These are phyloP conservation scores for Tenualosa thibaudeaui DNA, from an alignment of 2,797 vertebrate species.

Conservation along the genomic window DNA sequence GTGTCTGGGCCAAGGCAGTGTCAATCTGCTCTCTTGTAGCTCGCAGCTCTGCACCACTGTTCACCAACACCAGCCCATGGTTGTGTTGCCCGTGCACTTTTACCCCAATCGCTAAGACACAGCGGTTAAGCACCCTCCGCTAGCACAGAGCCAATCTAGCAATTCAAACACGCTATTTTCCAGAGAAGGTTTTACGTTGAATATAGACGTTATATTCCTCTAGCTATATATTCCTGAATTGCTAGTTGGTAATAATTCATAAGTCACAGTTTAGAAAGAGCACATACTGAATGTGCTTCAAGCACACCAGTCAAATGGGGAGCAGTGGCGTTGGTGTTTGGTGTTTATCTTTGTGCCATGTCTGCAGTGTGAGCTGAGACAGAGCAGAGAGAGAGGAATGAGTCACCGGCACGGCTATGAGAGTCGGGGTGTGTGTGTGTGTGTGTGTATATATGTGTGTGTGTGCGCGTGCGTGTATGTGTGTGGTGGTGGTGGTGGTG, in stretches of 20 bases:
- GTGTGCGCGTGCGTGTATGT: too few relatives aligned
- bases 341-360: neutral
- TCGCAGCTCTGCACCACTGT: constrained; percentile 10
- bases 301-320: too few relatives aligned
- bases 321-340: too few relatives aligned
- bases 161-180: neutral
- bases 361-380: neutral
- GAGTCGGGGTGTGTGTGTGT: too few relatives aligned
- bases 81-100: neutral
- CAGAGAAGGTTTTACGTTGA: neutral
- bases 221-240: neutral
- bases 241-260: too few relatives aligned
- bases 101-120: neutral
- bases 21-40: neutral
- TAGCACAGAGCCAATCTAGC: neutral
- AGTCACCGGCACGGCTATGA: too few relatives aligned
- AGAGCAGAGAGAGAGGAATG: neutral
- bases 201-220: neutral
- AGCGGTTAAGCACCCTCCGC: neutral
- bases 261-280: neutral
- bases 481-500: too few relatives aligned
- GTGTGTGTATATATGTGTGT: neutral
- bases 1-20: constrained; percentile 34
- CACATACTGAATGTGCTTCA: too few relatives aligned
- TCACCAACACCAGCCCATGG: neutral